phyloP scores from a whole-genome alignment of 2,888 invertebrate species.

The Drosophila planitibia region DNA sequence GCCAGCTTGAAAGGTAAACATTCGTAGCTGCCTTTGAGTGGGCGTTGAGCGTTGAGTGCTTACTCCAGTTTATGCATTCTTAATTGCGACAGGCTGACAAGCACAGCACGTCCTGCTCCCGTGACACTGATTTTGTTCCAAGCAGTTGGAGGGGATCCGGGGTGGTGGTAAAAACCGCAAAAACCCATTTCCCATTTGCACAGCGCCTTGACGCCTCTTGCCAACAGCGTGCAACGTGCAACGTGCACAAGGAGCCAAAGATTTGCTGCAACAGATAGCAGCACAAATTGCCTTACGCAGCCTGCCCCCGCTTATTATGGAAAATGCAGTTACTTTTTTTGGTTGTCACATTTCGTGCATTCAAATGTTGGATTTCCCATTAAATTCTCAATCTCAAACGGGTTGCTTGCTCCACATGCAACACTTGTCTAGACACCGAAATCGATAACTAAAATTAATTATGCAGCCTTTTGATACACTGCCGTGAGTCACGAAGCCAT shows the following conservation, averaged over 20 bases:
- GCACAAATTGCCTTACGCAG: slow-evolving; percentile 26
- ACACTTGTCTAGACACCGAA: background rate
- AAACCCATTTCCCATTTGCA: slow-evolving; percentile 26
- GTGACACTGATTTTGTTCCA: slow-evolving; percentile 75
- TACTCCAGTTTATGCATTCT: slow-evolving; percentile 81
- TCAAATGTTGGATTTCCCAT: background rate
- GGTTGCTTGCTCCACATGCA: background rate
- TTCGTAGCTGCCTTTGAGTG: slow-evolving; percentile 38
- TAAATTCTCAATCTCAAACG: background rate
- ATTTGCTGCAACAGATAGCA: slow-evolving; percentile 62
- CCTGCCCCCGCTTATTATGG: background rate
- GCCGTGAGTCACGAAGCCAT: background rate
- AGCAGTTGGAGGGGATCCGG: background rate
- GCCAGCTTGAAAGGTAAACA: slow-evolving; percentile 67
- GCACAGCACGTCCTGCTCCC: slow-evolving; percentile 71
- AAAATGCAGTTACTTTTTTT: background rate
- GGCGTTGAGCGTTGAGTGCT: slow-evolving; percentile 62
- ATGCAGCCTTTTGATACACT: background rate
- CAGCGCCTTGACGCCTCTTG: slow-evolving; percentile 40
- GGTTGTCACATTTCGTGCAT: background rate
- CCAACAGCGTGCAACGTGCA: slow-evolving; percentile 6
- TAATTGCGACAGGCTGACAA: slow-evolving; percentile 69
- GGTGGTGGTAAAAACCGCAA: slow-evolving; percentile 20
- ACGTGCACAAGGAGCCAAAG: slow-evolving; percentile 68
- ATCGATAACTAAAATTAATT: background rate